Evolutionary conservation across 1,140 invertebrate species (phyloP), one percentile per base, ranked within the genome.

Genomic region (Bactericera cockerelli): DNA sequence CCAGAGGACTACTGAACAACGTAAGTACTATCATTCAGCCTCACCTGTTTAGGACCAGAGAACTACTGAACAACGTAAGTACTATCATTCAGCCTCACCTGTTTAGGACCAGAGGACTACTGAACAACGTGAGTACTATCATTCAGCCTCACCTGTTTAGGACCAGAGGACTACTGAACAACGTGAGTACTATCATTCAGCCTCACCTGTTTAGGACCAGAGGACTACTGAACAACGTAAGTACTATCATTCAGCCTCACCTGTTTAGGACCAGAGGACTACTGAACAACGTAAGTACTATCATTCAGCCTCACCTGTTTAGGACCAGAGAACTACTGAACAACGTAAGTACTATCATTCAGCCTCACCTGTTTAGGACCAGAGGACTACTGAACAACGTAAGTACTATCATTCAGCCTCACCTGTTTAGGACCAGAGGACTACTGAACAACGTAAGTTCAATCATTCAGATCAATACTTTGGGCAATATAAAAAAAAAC

Each of bases 41-140:
- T 92, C 2, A 85, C 86, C 55, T 94, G 90, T 65, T 81, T 90
- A 68, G 86, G 90, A 56, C 80, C 82, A 0, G 84, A 89, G 63
- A 74, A 86, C 22, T 16, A 49, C 33, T n/a, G n/a, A n/a, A n/a
- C n/a, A n/a, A n/a, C n/a, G n/a, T n/a, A n/a, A n/a, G n/a, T n/a
- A n/a, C n/a, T n/a, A n/a, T n/a, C n/a, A n/a, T n/a, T n/a, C 39
- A 82, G 80, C 63, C 74, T 92, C 2, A 85, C 86, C 55, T 94
- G 90, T 65, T 81, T 90, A 68, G 86, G 90, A 56, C 80, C 82
- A 0, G 84, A 89, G 63, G 74, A 86, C 22, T 16, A 49, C 33
- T n/a, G n/a, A n/a, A n/a, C n/a, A n/a, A n/a, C n/a, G n/a, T n/a
- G n/a, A n/a, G n/a, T n/a, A n/a, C n/a, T n/a, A n/a, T n/a, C n/a